Conservation (phyloP, 2,888 invertebrate species). For the Drosophila infuscata region DNA sequence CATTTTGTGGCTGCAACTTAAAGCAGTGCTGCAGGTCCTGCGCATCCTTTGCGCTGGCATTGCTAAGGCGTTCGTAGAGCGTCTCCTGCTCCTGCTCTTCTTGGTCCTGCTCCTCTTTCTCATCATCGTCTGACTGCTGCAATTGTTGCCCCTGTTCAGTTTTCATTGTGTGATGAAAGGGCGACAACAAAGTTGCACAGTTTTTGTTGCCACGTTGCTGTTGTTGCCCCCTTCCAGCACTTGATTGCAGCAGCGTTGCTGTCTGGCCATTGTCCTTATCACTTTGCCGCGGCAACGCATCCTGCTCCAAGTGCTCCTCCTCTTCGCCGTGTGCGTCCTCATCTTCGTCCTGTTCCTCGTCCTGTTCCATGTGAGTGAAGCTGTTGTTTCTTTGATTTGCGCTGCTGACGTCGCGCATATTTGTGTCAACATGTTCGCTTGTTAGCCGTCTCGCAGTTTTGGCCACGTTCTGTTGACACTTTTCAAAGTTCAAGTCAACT, state of each 20-base stretch:
- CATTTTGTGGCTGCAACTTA: slow-evolving; percentile 60
- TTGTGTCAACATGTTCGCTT: slow-evolving; percentile 73
- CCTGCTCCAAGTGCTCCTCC: slow-evolving; percentile 5
- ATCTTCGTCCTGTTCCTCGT: slow-evolving; percentile 32
- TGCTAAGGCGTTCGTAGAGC: slow-evolving; percentile 59
- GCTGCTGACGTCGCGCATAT: slow-evolving; percentile 79
- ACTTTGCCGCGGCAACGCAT: slow-evolving; percentile 18
- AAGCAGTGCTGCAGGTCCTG: slow-evolving; percentile 64
- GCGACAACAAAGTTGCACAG: slow-evolving; percentile 31
- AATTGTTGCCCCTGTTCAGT: slow-evolving; percentile 24
- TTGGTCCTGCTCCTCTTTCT: slow-evolving; percentile 10
- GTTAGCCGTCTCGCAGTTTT: slow-evolving; percentile 48
- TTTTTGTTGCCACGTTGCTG: slow-evolving; percentile 22
- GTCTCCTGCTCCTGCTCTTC: slow-evolving; percentile 18
- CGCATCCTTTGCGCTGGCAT: slow-evolving; percentile 65
- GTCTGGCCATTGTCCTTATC: slow-evolving; percentile 47
- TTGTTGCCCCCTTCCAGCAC: neutral
- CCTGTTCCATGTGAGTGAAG: slow-evolving; percentile 27
- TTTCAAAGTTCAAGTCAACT: slow-evolving; percentile 64
- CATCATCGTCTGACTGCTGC: neutral
- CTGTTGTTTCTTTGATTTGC: slow-evolving; percentile 55
- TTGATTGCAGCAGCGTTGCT: slow-evolving; percentile 53
- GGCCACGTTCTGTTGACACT: slow-evolving; percentile 40
- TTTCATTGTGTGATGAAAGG: slow-evolving; percentile 55
- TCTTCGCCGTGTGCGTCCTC: slow-evolving; percentile 24